Evolutionary conservation across 2,888 invertebrate species (phyloP), one percentile per base, ranked within the genome.

Genomic region (Drosophila hawaiiensis): DNA sequence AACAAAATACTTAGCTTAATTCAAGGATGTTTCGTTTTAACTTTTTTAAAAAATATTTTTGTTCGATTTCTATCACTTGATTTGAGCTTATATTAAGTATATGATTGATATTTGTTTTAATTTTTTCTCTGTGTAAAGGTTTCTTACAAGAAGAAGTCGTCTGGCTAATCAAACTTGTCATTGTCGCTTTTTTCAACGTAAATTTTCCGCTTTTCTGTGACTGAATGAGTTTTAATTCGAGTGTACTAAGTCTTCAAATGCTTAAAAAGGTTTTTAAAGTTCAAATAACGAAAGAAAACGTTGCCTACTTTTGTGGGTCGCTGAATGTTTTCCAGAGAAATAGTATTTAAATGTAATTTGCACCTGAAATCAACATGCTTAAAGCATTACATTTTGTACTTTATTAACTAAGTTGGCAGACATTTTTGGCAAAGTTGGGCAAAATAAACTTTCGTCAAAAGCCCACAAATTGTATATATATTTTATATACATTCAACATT

Each of bases 291-390:
- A 33, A 14, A 35, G 19, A 72, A 74, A 68, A 4, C 22, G 56
- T 73, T 77, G 79, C 78, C 61, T 75, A 78, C 79, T 68, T 79
- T 68, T 62, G 35, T 59, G 54, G 43, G 75, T 60, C 47, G 14
- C 0, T 1, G 16, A 19, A 19, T 47, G 33, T 54, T 53, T 59
- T 43, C 54, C 0, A 4, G 25, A n/a, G 61, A 55, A 68, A n/a
- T 22, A 39, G 16, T 29, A 56, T 55, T 41, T 29, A 29, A 25
- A 4, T 22, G 9, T 43, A 14, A 16, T 22, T 22, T 33, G n/a
- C 33, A 69, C 41, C 50, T 55, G 47, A 49, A 41, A 22, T 55
- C 49, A 33, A 43, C 64, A 58, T 55, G 28, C 22, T 49, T 54
- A 71, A 28, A 28, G 59, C 28, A 61, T 61, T 71, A 55, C 31